These are phyloP conservation scores for Desmophyllum pertusum DNA, from an alignment of 92 coral and sea anemone species.

Conservation along the genomic window DNA sequence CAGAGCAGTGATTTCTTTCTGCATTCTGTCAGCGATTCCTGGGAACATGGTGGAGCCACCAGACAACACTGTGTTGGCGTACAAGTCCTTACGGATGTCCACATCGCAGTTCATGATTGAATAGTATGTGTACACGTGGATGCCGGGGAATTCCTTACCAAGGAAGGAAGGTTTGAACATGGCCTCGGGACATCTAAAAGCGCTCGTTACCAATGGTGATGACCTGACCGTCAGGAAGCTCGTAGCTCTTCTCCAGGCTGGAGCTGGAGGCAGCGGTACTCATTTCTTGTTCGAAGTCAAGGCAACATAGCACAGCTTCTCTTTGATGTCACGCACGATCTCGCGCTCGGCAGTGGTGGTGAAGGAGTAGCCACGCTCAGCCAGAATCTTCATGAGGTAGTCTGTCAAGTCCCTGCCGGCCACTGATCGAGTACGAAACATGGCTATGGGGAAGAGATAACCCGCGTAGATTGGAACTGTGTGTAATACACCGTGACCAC, in stretches of 20 bases:
- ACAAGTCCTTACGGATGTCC: slow-evolving; percentile 98
- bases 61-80: slow-evolving; percentile 97
- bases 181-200: slow-evolving; percentile 94
- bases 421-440: slow-evolving; percentile 99
- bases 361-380: slow-evolving; percentile 99
- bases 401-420: slow-evolving; percentile 99
- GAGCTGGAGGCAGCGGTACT: slow-evolving; percentile 88
- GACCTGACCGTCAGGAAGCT: slow-evolving; percentile 96
- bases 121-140: slow-evolving; percentile 95
- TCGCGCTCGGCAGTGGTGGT: slow-evolving; percentile 99
- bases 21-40: slow-evolving; percentile 99
- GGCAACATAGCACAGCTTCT: slow-evolving; percentile 95
- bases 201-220: slow-evolving; percentile 98
- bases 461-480: slow-evolving; percentile 99
- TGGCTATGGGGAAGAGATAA: slow-evolving; percentile 97
- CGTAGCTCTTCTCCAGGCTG: slow-evolving; percentile 93
- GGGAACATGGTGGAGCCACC: slow-evolving; percentile 99
- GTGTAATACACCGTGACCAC: slow-evolving; percentile 96
- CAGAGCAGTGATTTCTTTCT: slow-evolving; percentile 94
- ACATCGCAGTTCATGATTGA: slow-evolving; percentile 99
- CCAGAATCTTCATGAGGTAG: slow-evolving; percentile 97
- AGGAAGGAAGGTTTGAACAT: slow-evolving; percentile 94
- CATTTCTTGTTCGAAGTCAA: slow-evolving; percentile 96
- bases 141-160: slow-evolving; percentile 97
- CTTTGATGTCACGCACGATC: slow-evolving; percentile 98